Conservation (phyloP, 2,113 vertebrate species). For the Aptenodytes forsteri region DNA sequence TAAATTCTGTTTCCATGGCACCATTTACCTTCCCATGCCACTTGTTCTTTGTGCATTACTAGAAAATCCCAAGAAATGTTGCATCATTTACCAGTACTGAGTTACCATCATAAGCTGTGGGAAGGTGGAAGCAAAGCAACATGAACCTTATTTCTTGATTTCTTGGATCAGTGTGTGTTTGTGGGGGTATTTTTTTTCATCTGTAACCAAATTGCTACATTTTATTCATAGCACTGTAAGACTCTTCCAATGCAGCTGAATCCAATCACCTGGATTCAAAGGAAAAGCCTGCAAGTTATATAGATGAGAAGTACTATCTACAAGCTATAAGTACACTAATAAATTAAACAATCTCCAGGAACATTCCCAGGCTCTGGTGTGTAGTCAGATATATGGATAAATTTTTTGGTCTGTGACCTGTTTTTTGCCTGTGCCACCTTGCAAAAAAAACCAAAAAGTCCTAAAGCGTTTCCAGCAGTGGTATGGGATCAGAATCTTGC, state of each 20-base stretch:
- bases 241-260: background rate
- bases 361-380: background rate
- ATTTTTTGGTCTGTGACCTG: background rate
- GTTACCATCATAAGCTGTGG: background rate
- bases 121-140: background rate
- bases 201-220: background rate
- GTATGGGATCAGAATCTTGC: background rate
- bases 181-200: background rate
- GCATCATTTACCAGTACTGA: background rate
- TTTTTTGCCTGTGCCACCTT: background rate
- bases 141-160: background rate
- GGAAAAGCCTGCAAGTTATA: background rate
- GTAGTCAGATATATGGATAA: background rate
- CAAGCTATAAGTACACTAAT: background rate
- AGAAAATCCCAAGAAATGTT: background rate
- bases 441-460: background rate
- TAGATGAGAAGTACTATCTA: background rate
- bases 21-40: background rate
- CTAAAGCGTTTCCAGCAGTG: background rate
- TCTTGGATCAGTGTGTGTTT: background rate
- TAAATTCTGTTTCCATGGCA: conserved; percentile 35
- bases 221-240: background rate
- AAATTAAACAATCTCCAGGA: background rate
- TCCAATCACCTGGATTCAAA: background rate
- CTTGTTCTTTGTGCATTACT: background rate